A percentile compares a stretch with the other conserved stretches of the same genome.
These are phyloP conservation scores for Dolichomitus sp. DNA, from an alignment of 2,888 invertebrate species.

Conservation along the genomic window DNA sequence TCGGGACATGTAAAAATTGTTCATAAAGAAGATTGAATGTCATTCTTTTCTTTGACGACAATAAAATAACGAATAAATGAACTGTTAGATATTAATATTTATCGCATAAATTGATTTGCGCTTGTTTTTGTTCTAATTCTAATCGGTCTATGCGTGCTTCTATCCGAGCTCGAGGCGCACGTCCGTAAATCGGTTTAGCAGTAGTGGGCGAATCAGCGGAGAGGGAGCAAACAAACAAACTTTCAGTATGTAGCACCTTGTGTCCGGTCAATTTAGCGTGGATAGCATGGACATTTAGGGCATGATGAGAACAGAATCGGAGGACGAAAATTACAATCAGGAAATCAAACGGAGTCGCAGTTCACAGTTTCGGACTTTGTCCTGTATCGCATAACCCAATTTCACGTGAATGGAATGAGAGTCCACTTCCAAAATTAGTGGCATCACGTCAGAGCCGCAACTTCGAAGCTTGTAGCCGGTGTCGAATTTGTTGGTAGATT, in stretches of 20 bases:
- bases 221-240: no score
- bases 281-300: not conserved
- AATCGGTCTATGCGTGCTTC: not conserved
- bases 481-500: conserved; percentile 49
- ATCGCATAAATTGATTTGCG: not conserved
- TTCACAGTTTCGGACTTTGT: conserved; percentile 7
- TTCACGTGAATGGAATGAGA: conserved; percentile 30
- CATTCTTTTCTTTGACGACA: not conserved
- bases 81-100: not conserved
- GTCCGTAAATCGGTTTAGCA: not conserved
- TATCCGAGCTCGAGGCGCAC: not conserved
- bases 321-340: not conserved
- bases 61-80: not conserved
- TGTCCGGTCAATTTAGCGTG: not conserved
- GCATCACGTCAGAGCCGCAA: conserved; percentile 26
- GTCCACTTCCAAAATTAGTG: conserved; percentile 56
- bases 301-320: not conserved
- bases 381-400: conserved; percentile 23
- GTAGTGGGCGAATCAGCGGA: not conserved
- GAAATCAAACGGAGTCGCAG: conserved; percentile 2
- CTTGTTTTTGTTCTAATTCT: not conserved
- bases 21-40: not conserved
- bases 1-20: not conserved
- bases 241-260: not conserved
- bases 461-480: conserved; percentile 37